Conservation (phyloP, 2,888 invertebrate genomes). For the Petrolisthes manimaculis region DNA sequence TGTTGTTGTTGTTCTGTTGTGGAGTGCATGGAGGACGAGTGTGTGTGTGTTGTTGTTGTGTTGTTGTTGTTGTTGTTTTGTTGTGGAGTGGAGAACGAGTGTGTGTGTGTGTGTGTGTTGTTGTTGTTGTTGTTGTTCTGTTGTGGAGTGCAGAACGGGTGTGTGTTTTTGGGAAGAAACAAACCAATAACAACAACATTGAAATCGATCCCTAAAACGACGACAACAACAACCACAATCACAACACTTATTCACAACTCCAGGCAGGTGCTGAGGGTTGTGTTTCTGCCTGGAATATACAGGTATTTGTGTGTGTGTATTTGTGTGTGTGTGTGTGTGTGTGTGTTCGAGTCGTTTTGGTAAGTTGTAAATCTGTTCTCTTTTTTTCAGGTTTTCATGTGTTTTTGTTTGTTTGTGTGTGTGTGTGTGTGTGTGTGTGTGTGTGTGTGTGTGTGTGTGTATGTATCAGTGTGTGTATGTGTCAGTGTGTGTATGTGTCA, state of each 20-base stretch:
- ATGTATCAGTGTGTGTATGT: background rate
- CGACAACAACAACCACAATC: too few relatives aligned
- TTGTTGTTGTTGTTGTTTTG: background rate
- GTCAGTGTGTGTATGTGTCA: background rate
- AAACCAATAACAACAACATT: too few relatives aligned
- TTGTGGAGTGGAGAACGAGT: background rate
- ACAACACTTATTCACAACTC: too few relatives aligned
- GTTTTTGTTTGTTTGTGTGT: too few relatives aligned
- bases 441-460: background rate
- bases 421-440: background rate
- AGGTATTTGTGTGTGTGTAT: background rate
- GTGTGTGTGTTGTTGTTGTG: background rate
- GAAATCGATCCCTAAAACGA: too few relatives aligned
- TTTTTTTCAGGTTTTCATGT: background rate
- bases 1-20: background rate
- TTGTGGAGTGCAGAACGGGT: background rate
- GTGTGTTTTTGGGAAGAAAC: too few relatives aligned
- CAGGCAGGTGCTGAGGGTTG: too few relatives aligned
- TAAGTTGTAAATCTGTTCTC: background rate
- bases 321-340: slow-evolving; percentile 21
- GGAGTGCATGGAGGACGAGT: background rate
- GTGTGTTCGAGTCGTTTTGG: too few relatives aligned
- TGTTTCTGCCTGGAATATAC: too few relatives aligned
- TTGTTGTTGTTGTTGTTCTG: background rate
- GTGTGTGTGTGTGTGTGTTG: background rate